phyloP scores from a whole-genome alignment of 2,113 vertebrate genomes.

The Dipodomys merriami region DNA sequence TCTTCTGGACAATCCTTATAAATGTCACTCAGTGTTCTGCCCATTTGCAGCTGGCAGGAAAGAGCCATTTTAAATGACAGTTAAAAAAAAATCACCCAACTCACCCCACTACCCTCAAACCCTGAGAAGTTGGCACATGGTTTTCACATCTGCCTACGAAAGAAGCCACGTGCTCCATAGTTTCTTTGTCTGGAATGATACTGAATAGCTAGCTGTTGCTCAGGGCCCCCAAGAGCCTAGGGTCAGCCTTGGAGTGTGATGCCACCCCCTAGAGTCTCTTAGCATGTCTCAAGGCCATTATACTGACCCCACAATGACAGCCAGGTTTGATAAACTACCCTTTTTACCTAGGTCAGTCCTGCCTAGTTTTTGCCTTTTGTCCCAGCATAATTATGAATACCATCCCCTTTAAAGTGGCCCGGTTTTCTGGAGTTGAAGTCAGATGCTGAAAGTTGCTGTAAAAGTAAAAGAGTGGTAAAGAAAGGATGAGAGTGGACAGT shows the following conservation, averaged over 20 bases:
- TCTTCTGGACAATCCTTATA: rapidly evolving
- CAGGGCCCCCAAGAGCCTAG: neutral
- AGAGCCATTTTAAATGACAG: conserved; percentile 15
- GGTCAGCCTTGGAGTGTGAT: neutral
- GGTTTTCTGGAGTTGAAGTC: neutral
- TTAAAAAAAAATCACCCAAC: neutral
- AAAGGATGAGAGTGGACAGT: neutral
- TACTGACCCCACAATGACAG: rapidly evolving
- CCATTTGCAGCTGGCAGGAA: neutral
- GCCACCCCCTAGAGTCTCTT: neutral
- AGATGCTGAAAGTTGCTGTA: conserved; percentile 1
- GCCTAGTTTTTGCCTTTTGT: neutral
- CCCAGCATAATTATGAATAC: neutral
- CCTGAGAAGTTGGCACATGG: neutral
- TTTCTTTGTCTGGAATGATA: neutral
- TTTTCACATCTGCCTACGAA: neutral
- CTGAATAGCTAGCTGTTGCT: neutral
- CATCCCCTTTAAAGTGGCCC: neutral
- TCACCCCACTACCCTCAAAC: neutral
- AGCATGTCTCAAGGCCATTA: neutral
- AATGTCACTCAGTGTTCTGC: neutral
- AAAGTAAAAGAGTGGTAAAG: neutral
- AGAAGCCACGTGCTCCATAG: neutral
- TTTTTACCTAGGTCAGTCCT: neutral
- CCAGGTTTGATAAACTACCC: neutral